These are phyloP conservation scores for Prunella strophiata DNA, from an alignment of 2,797 vertebrate species.

Conservation along the genomic window DNA sequence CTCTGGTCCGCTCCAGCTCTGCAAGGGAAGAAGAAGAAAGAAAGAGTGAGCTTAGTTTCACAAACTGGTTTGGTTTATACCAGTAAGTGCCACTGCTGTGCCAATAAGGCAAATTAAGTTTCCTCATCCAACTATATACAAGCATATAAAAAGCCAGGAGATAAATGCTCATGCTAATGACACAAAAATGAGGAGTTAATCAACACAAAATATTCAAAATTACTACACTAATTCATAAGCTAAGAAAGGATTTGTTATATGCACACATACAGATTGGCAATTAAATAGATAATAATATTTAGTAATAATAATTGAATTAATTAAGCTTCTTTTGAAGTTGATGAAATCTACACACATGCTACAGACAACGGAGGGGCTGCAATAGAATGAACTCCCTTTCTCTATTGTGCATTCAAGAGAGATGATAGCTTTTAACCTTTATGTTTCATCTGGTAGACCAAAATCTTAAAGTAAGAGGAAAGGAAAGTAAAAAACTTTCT, in stretches of 20 bases:
- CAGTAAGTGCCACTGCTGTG: neutral
- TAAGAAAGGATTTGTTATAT: slow-evolving; percentile 55
- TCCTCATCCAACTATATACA: neutral
- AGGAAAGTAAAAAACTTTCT: neutral
- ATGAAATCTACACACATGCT: slow-evolving; percentile 23
- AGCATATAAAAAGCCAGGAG: slow-evolving; percentile 5
- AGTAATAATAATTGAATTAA: slow-evolving; percentile 65
- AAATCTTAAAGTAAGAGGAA: neutral
- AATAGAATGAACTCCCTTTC: neutral
- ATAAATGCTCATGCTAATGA: slow-evolving; percentile 45
- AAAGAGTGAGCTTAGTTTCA: neutral
- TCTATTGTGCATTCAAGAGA: neutral
- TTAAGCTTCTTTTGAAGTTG: slow-evolving; percentile 46
- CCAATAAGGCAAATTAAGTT: neutral
- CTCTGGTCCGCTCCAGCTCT: slow-evolving; percentile 99
- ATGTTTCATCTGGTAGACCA: neutral
- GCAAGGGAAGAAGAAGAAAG: slow-evolving; percentile 20
- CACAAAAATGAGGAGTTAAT: slow-evolving; percentile 49
- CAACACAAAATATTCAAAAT: slow-evolving; percentile 58
- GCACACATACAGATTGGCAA: slow-evolving; percentile 47
- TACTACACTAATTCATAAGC: slow-evolving; percentile 43
- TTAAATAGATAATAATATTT: slow-evolving; percentile 62
- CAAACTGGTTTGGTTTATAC: neutral
- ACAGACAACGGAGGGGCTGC: neutral
- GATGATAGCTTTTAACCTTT: neutral